Conservation (phyloP, 2,797 vertebrate species). For the Neosalanx taihuensis region DNA sequence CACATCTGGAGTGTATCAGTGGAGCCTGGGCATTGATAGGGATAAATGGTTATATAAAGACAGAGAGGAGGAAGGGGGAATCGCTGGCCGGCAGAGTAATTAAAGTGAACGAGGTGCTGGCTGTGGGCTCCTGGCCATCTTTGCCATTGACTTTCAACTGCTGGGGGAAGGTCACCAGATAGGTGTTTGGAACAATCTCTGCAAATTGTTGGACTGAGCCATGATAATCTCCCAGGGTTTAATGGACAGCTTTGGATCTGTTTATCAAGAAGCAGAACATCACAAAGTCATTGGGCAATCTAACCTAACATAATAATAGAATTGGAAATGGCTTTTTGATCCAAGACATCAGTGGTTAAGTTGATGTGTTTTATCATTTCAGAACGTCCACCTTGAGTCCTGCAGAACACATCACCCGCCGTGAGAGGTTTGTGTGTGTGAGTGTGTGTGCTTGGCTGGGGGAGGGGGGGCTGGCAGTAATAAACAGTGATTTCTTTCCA, state of each 20-base stretch:
- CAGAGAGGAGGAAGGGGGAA: slow-evolving; percentile 24
- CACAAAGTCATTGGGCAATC: slow-evolving; percentile 77
- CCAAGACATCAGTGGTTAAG: slow-evolving; percentile 76
- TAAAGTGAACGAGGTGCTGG: slow-evolving; percentile 59
- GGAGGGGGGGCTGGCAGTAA: background rate
- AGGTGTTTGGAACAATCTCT: slow-evolving; percentile 73
- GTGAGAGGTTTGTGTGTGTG: slow-evolving; percentile 23
- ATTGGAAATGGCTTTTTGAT: slow-evolving; percentile 79
- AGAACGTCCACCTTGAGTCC: slow-evolving; percentile 72
- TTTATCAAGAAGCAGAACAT: slow-evolving; percentile 75
- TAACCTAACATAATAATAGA: slow-evolving; percentile 74
- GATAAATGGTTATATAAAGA: slow-evolving; percentile 47
- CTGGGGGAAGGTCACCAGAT: slow-evolving; percentile 65
- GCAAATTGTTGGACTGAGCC: slow-evolving; percentile 74
- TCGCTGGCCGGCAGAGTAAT: slow-evolving; percentile 51
- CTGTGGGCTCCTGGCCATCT: slow-evolving; percentile 61
- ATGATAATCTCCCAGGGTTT: slow-evolving; percentile 75
- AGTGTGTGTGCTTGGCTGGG: slow-evolving; percentile 13
- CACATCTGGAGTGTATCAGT: slow-evolving; percentile 53
- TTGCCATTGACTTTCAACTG: slow-evolving; percentile 69
- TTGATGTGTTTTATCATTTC: slow-evolving; percentile 79
- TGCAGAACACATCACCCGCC: slow-evolving; percentile 29
- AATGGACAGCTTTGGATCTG: slow-evolving; percentile 71
- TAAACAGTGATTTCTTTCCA: background rate
- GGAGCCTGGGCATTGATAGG: slow-evolving; percentile 54